These are phyloP conservation scores for Nansenia antarctica DNA, from an alignment of 2,113 vertebrate species.

Conservation along the genomic window DNA sequence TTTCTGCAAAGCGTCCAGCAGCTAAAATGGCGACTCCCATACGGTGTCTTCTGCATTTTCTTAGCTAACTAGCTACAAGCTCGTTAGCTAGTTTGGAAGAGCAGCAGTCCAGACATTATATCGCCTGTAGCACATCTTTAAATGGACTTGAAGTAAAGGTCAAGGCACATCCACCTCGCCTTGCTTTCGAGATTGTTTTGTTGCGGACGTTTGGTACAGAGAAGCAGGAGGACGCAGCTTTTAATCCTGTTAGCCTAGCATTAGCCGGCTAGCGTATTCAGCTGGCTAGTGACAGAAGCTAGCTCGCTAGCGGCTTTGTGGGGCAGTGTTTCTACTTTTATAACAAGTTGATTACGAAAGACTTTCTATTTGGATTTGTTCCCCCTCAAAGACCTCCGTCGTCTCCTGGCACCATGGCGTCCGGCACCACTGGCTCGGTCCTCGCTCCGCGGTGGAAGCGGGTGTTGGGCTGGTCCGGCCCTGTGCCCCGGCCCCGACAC, in stretches of 20 bases:
- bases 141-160: background rate
- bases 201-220: too few relatives aligned
- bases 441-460: slow-evolving; percentile 86
- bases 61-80: slow-evolving; percentile 8
- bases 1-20: slow-evolving; percentile 40
- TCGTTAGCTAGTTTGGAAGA: background rate
- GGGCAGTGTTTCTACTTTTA: too few relatives aligned
- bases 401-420: slow-evolving; percentile 37
- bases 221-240: background rate
- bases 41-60: slow-evolving; percentile 24
- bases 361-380: slow-evolving; percentile 33
- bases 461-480: slow-evolving; percentile 84
- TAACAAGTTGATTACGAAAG: background rate
- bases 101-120: background rate
- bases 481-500: slow-evolving; percentile 85
- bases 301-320: background rate
- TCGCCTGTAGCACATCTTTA: background rate
- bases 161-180: background rate
- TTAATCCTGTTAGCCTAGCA: background rate
- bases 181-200: background rate
- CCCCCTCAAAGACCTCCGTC: slow-evolving; percentile 31
- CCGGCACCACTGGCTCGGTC: slow-evolving; percentile 38
- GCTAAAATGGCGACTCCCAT: slow-evolving; percentile 69
- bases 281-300: too few relatives aligned
- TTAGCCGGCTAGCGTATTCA: slow-evolving; percentile 2